Base-by-base conservation (phyloP, 2,888 invertebrate genomes). In the Campopleginae sp. region DNA sequence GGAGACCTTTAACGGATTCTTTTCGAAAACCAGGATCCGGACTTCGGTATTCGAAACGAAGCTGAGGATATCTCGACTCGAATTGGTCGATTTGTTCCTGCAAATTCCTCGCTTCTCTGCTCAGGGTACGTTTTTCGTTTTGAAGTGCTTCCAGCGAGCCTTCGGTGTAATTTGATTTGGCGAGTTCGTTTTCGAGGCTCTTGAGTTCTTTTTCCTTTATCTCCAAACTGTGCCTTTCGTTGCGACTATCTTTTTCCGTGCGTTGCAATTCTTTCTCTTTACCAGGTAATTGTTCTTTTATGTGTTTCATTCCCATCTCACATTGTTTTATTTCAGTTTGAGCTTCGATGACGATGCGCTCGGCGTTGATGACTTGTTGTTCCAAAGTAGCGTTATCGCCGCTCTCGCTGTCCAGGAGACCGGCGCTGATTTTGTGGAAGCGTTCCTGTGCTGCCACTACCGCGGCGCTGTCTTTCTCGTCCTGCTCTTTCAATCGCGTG, bases 361-460 rank as follows among this genome's bases (percentile, higher is more conserved):
- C 97, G 0, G 97, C 97, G 91, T 97, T 96, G 93, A 98, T 98
- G 27, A 99, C 95, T 92, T 98, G 98, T 88, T 98, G 98, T 92
- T 98, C 97, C 77, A 99, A 94, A 0, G 98, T 97, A 48, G 97
- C 97, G 7, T 97, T 96, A 90, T 96, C 95, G 0, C 98, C 98
- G 85, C 96, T 96, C 23, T 96, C 97, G 87, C 96, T 97, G 75
- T 97, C 96, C 58, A 97, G 95, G 89, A 97, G 95, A 12, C 99
- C 99, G 46, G 97, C 95, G 90, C 96, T 97, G 58, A 98, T 96
- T 27, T 98, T 98, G 91, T 99, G 97, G 90, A 96, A 97, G 87
- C 96, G 96, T 87, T 96, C 96, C 94, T 98, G 97, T 0, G 98
- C 98, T 48, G 94, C 95, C 10, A 94, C 94, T 87, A 97, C 95